Conservation (phyloP, 2,113 vertebrate species). For the Pollachius pollachius region DNA sequence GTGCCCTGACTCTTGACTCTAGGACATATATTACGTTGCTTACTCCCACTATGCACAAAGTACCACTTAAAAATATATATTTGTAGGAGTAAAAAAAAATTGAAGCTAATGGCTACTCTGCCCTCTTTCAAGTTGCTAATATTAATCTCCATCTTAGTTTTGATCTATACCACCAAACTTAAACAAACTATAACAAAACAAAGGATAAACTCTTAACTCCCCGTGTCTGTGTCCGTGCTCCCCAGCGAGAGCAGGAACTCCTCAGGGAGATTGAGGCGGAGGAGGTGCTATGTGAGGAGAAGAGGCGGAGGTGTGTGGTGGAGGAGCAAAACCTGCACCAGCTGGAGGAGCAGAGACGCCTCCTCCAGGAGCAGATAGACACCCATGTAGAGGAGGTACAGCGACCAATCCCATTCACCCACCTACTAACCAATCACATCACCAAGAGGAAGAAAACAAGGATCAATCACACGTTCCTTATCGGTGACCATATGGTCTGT, state of each 20-base stretch:
- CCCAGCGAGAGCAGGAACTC: slow-evolving; percentile 34
- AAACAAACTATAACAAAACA: neutral
- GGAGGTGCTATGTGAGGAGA: slow-evolving; percentile 24
- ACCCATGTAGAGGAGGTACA: slow-evolving; percentile 33
- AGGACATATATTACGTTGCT: no score
- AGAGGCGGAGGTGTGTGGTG: slow-evolving; percentile 14
- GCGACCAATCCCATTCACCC: neutral
- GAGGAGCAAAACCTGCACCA: slow-evolving; percentile 31
- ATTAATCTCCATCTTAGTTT: neutral
- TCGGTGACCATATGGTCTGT: no score
- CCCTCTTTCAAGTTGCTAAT: neutral
- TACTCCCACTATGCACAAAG: neutral
- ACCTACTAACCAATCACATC: neutral
- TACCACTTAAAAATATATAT: neutral
- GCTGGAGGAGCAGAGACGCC: slow-evolving; percentile 41
- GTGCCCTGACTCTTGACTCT: no score
- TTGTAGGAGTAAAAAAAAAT: neutral
- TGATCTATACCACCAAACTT: neutral
- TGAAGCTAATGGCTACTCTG: neutral
- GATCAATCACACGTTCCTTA: no score
- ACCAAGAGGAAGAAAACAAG: no score
- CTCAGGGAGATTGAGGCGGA: slow-evolving; percentile 19
- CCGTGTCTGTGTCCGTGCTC: neutral
- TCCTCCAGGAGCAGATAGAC: slow-evolving; percentile 33
- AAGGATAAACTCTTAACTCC: no score